Conservation (phyloP, 1,140 invertebrate species). For the Matsumurasca onukii region DNA sequence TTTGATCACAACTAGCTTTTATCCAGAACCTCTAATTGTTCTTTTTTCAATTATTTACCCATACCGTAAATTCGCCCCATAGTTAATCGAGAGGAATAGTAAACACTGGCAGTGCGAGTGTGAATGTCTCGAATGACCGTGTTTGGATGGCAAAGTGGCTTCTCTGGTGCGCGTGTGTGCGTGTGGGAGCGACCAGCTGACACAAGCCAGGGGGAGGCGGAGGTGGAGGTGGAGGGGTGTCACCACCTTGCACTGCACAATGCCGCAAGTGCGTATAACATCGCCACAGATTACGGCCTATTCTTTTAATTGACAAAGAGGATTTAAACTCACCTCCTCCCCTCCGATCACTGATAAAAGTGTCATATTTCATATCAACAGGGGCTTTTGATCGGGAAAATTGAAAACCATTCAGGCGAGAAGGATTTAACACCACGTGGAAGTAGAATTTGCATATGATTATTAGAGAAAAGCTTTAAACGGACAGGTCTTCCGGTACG, state of each 20-base stretch:
- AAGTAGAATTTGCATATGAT: not conserved
- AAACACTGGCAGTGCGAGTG: too few species aligned
- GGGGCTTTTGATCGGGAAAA: slow-evolving; percentile 9
- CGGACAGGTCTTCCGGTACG: too few species aligned
- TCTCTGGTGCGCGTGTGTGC: not conserved
- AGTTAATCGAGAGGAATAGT: too few species aligned
- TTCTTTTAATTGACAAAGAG: slow-evolving; percentile 25
- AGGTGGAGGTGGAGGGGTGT: too few species aligned
- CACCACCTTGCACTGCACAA: slow-evolving; percentile 4
- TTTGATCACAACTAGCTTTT: too few species aligned
- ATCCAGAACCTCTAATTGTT: too few species aligned
- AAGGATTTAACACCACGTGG: not conserved
- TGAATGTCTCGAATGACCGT: not conserved
- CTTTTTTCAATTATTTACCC: too few species aligned
- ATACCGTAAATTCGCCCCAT: too few species aligned
- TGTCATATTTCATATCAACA: slow-evolving; percentile 24
- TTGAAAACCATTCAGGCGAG: slow-evolving; percentile 16
- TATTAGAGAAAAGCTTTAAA: too few species aligned
- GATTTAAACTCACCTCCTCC: slow-evolving; percentile 5
- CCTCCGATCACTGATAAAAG: not conserved
- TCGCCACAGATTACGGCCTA: slow-evolving; percentile 8
- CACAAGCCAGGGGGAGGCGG: too few species aligned
- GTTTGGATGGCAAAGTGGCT: not conserved
- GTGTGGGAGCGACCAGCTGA: not conserved
- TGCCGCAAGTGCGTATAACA: slow-evolving; percentile 8